phyloP scores from a whole-genome alignment of 2,888 invertebrate genomes.

The Eristalis tenax region DNA sequence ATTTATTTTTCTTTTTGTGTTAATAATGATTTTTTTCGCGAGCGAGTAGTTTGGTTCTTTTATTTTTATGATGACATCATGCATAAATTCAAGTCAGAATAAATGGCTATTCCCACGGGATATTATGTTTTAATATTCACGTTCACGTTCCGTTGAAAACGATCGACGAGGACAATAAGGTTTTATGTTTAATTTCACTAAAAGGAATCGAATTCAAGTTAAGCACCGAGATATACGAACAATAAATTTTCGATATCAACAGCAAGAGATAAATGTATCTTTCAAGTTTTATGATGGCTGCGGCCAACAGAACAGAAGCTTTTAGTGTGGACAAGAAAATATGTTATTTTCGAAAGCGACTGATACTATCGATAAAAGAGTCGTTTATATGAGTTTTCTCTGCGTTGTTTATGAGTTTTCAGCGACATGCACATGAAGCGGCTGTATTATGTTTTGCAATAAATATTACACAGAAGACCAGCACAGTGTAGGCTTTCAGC shows the following conservation, averaged over 20 bases:
- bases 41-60: background rate
- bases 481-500: background rate
- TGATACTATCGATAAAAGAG: background rate
- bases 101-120: background rate
- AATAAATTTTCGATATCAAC: background rate
- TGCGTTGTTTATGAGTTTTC: background rate
- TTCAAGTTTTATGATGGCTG: background rate
- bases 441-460: background rate
- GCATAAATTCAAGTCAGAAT: background rate
- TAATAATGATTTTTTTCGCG: background rate
- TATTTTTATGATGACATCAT: background rate
- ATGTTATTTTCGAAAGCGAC: background rate
- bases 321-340: background rate
- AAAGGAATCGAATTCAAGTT: conserved; percentile 7
- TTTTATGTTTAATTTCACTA: conserved; percentile 18
- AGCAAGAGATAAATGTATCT: background rate
- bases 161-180: background rate
- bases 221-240: background rate
- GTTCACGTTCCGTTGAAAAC: conserved; percentile 1
- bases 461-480: background rate
- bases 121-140: background rate
- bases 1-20: background rate
- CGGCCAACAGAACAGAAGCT: background rate
- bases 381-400: background rate
- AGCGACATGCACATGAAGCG: background rate